Conservation (phyloP, 2,113 vertebrate genomes). For the Marmota flaviventris region DNA sequence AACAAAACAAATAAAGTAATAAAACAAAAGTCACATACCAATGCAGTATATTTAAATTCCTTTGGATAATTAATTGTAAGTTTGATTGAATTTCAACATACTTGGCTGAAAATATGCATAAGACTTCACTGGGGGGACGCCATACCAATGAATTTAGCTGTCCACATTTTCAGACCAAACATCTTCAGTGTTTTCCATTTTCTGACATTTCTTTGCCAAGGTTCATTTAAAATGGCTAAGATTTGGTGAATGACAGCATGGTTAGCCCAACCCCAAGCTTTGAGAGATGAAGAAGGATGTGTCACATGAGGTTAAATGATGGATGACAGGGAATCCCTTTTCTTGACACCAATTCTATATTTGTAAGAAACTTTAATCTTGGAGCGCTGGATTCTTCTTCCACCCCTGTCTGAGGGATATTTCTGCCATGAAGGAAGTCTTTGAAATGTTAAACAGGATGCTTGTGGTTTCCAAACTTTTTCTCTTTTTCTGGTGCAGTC, state of each 20-base stretch:
- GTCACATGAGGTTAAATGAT: neutral
- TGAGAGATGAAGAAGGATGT: neutral
- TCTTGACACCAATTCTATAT: constrained; percentile 42
- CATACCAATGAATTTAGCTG: neutral
- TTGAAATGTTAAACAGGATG: constrained; percentile 66
- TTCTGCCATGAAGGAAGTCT: neutral
- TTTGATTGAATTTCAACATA: neutral
- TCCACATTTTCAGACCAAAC: neutral
- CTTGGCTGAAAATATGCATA: neutral
- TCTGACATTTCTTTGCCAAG: constrained; percentile 16
- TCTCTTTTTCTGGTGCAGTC: neutral
- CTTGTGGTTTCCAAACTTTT: constrained; percentile 58
- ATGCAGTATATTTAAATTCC: neutral
- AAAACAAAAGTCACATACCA: neutral
- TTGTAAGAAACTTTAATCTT: neutral
- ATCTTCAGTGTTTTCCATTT: constrained; percentile 10
- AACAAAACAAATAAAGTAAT: neutral
- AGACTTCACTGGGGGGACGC: neutral
- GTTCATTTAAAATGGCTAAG: constrained; percentile 22
- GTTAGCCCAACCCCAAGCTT: neutral
- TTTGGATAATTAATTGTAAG: constrained; percentile 4
- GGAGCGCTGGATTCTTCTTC: neutral
- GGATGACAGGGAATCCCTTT: neutral
- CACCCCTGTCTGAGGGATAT: neutral
- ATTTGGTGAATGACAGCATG: neutral